Conservation (phyloP, 2,797 vertebrate genomes). For the Bryconaethiops microstoma region DNA sequence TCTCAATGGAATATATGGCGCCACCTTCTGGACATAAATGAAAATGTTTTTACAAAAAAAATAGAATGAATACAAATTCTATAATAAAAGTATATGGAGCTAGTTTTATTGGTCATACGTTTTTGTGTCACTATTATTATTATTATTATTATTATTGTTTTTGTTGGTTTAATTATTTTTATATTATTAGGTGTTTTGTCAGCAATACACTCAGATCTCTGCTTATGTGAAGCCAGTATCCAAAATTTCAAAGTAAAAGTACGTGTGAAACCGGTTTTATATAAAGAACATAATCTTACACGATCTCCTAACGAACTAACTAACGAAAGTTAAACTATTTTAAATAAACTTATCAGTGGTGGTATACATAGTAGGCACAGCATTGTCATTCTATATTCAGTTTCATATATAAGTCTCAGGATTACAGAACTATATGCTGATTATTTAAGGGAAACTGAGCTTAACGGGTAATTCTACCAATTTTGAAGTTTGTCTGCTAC, state of each 20-base stretch:
- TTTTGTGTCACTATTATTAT: neutral
- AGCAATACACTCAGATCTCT: neutral
- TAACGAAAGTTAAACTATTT: too few relatives aligned
- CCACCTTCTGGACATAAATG: neutral
- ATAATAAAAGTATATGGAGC: neutral
- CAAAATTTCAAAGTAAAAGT: slow-evolving; percentile 1
- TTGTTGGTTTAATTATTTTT: too few relatives aligned
- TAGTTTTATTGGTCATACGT: neutral
- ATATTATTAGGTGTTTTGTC: neutral
- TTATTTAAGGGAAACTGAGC: too few relatives aligned
- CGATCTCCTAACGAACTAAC: too few relatives aligned
- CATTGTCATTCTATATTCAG: too few relatives aligned
- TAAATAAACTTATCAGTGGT: too few relatives aligned
- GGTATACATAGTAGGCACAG: too few relatives aligned
- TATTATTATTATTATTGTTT: too few relatives aligned
- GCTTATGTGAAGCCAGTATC: neutral
- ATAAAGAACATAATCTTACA: neutral
- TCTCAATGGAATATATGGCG: neutral
- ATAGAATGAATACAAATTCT: neutral
- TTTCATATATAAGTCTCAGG: too few relatives aligned
- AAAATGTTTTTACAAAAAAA: neutral
- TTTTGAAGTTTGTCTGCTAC: too few relatives aligned
- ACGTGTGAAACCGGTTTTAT: neutral
- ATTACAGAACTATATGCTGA: too few relatives aligned
- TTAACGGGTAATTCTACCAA: too few relatives aligned